Conservation (phyloP, 2,113 vertebrate species). For the Thunnus thynnus region DNA sequence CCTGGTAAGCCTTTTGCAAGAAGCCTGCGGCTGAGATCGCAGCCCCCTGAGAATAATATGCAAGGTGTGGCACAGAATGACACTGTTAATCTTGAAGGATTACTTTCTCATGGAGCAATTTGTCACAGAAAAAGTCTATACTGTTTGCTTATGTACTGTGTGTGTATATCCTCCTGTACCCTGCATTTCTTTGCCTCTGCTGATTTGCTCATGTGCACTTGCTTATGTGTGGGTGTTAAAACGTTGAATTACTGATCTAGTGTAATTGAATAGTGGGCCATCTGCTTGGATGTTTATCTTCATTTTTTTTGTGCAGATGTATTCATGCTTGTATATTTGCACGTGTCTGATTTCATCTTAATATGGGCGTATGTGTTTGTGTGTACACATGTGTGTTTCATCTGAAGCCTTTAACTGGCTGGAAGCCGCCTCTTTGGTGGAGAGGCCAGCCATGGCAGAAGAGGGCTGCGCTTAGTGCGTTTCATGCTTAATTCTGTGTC, state of each 20-base stretch:
- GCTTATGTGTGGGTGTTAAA: conserved; percentile 67
- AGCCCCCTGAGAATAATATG: conserved; percentile 70
- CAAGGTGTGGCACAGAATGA: conserved; percentile 74
- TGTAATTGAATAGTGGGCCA: conserved; percentile 71
- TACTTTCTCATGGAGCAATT: conserved; percentile 76
- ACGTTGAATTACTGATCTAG: conserved; percentile 69
- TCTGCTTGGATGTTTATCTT: conserved; percentile 75
- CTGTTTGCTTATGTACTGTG: conserved; percentile 62
- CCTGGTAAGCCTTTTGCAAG: conserved; percentile 67
- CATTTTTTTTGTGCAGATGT: conserved; percentile 43
- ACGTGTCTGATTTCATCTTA: conserved; percentile 66
- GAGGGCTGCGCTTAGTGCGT: conserved; percentile 92
- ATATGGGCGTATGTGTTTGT: conserved; percentile 40
- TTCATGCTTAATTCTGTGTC: conserved; percentile 99
- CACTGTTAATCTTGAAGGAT: conserved; percentile 81
- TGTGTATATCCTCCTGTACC: conserved; percentile 45
- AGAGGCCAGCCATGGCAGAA: conserved; percentile 84
- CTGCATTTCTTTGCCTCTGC: conserved; percentile 23
- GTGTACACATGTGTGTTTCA: conserved; percentile 35
- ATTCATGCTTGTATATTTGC: conserved; percentile 61
- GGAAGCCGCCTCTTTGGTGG: conserved; percentile 69
- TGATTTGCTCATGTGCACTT: conserved; percentile 49
- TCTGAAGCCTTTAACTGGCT: conserved; percentile 67
- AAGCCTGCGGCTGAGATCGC: conserved; percentile 57
- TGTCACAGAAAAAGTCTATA: conserved; percentile 71